A percentile compares a stretch with the other conserved stretches of the same genome.
Evolutionary conservation across 2,888 invertebrate genomes (phyloP).

Genomic region (Augochlorella aurata): DNA sequence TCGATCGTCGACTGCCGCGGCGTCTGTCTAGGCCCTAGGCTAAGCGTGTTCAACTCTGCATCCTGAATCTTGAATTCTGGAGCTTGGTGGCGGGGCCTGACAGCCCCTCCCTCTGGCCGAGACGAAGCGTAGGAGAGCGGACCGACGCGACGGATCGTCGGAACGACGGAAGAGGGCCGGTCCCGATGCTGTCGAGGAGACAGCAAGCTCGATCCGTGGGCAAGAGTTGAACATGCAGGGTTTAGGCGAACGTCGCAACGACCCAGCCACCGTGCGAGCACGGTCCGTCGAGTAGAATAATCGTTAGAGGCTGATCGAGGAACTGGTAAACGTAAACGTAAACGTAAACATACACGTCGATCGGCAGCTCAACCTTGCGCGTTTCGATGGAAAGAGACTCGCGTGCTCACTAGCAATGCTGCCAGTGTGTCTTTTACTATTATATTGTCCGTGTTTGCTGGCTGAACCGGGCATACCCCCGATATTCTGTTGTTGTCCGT

Average conservation of each 20-base stretch:
- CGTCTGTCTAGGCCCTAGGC: neutral
- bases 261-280: neutral
- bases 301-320: conserved; percentile 31
- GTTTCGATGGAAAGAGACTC: conserved; percentile 16
- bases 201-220: neutral
- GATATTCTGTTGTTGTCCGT: conserved; percentile 48
- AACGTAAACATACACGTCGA: conserved; percentile 27
- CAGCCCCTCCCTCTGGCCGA: neutral
- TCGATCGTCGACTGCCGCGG: neutral
- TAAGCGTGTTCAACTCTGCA: neutral
- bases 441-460: conserved; percentile 51
- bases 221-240: neutral
- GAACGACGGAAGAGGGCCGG: neutral
- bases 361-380: conserved; percentile 5
- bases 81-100: neutral
- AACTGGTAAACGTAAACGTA: conserved; percentile 42
- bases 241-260: neutral
- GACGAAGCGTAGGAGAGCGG: neutral
- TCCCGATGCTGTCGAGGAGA: neutral
- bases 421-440: conserved; percentile 28
- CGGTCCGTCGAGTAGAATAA: conserved; percentile 22
- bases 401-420: conserved; percentile 37
- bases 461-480: conserved; percentile 52
- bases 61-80: too few species aligned
- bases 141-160: neutral